Base-by-base conservation (phyloP, 2,113 vertebrate species). In the Muscicapa adusta region DNA sequence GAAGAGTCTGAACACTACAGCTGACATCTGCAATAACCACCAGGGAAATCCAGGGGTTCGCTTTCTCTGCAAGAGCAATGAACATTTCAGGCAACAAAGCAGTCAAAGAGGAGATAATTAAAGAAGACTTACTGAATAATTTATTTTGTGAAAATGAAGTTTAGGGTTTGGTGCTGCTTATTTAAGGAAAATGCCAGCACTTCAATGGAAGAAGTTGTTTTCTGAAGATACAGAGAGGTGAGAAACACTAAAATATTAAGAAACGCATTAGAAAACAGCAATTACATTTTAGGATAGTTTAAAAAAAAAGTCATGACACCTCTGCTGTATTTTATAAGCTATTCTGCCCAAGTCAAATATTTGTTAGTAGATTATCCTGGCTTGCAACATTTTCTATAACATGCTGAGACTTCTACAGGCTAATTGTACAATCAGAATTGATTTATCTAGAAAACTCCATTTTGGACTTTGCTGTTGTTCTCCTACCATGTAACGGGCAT, bases 121-220 rank as follows among this genome's bases (percentile, higher is more conserved):
- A 94, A 96, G 87, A 74, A 13, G 79, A 73, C 47, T 83, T 62
- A 82, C 4, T 95, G 88, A 82, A 95, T 94, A 92, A 95, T 95
- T 93, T 89, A 93, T 87, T 68, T 85, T 43, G 53, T 88, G 81
- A 89, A 91, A 93, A 92, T 58, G 42, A 87, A 85, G 38, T 75
- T 96, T 61, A 54, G 45, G 12, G 45, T 62, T 89, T 82, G 38
- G 54, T 63, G 42, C 36, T 89, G 78, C 67, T 43, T 75, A 36
- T 85, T 91, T 87, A 73, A 95, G 66, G 43, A 91, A 91, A 54
- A 76, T 47, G 26, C 57, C 81, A 92, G 78, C 42, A 90, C 62
- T 95, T 91, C 93, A 89, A 60, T 53, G 24, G 70, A 82, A 77
- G 17, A 73, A 53, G 58, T 51, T 72, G 71, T 80, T 91, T 96